Evolutionary conservation across 2,888 invertebrate species (phyloP), one percentile per base, ranked within the genome.

Genomic region (Chrysolina haemoptera): DNA sequence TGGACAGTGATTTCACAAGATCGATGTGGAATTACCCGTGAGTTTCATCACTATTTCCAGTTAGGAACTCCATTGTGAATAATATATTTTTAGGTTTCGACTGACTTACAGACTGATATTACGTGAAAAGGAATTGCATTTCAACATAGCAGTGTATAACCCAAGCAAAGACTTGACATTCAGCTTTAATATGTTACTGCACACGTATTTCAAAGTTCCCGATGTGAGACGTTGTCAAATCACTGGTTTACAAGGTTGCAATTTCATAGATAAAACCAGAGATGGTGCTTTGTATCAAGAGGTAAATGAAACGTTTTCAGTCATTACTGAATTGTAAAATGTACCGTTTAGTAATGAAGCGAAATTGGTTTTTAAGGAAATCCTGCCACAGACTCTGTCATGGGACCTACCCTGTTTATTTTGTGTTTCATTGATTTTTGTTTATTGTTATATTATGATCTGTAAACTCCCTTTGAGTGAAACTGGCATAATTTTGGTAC

Each of bases 131-230:
- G 96, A 96, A 87, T 90, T 98, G 40, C 96, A 96, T 89, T 96
- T 96, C 88, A 96, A 96, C 88, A 95, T 98, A 86, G 96, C 95
- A 82, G 95, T 98, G 78, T 96, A 95, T 89, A 98, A 98, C 90
- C 97, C 96, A 46, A 96, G 96, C 90, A 96, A 96, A 90, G 96
- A 96, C 87, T 90, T 95, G 81, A 94, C 96, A 75, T 96, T 95
- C 90, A 94, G 94, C 86, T 98, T 98, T 89, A 97, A 98, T 88
- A 90, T 98, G 88, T 90, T 98, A 78, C 90, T 98, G 84, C 98
- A 98, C 89, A 98, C 98, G 35, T 98, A 98, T 90, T 95, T 98
- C 89, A 96, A 96, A 91, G 97, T 97, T 86, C 96, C 97, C 76
- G 97, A 98, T 89, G 97, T 98, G 63, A 91, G 95, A 69, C 92